Evolutionary conservation across 2,113 vertebrate genomes (phyloP).

Genomic region (Misgurnus anguillicaudatus): DNA sequence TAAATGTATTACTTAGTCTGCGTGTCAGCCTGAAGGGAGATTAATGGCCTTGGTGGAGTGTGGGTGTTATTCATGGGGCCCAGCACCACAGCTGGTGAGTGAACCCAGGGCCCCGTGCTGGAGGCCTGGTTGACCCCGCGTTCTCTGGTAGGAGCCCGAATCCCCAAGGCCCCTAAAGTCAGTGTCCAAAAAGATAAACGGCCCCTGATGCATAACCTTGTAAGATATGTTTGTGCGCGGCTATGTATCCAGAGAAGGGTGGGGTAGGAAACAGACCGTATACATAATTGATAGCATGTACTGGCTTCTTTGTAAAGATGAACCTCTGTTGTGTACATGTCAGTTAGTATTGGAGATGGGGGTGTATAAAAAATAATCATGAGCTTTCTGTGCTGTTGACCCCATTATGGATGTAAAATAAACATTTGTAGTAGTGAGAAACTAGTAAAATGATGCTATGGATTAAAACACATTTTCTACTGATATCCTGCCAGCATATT

Average conservation of each 20-base stretch:
- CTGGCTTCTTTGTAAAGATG: constrained; percentile 46
- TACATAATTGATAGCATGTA: constrained; percentile 55
- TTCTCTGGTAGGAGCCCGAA: constrained; percentile 36
- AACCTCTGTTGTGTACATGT: constrained; percentile 36
- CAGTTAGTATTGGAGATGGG: constrained; percentile 33
- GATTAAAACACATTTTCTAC: constrained; percentile 52
- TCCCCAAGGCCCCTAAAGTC: constrained; percentile 36
- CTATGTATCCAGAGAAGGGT: constrained; percentile 32
- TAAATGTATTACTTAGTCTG: constrained; percentile 23
- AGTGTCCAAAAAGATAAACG: constrained; percentile 61
- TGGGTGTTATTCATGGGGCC: constrained; percentile 28
- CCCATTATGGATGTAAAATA: constrained; percentile 62
- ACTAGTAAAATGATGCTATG: constrained; percentile 40
- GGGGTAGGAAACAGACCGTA: constrained; percentile 36
- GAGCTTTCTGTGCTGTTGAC: constrained; percentile 58
- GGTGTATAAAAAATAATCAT: constrained; percentile 26
- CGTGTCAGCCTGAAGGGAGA: constrained; percentile 40
- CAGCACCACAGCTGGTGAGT: constrained; percentile 48
- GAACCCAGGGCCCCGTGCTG: constrained; percentile 39
- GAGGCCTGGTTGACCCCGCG: constrained; percentile 31
- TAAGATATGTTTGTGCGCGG: constrained; percentile 6
- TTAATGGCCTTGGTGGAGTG: constrained; percentile 31
- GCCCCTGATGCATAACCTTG: constrained; percentile 49
- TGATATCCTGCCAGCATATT: constrained; percentile 57
- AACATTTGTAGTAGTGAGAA: constrained; percentile 13